Base-by-base conservation (phyloP, 2,888 invertebrate genomes). In the Diadromus collaris region DNA sequence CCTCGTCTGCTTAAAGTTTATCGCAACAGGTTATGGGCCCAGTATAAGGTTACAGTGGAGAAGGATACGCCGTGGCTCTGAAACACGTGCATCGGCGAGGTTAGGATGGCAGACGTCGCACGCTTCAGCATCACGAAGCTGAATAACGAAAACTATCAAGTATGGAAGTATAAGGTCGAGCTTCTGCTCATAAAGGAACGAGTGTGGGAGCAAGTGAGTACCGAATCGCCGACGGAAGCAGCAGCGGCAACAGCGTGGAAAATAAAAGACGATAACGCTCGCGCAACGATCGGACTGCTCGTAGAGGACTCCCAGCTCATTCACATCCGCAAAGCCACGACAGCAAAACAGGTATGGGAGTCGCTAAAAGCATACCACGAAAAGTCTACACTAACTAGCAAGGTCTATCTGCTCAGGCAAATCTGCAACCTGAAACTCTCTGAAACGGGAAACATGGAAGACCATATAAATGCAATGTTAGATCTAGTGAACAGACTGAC, bases 231-330 rank as follows among this genome's bases (percentile, higher is more conserved):
- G n/a, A 58, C 70, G 29, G 61, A 58, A 24, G 73, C 38, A 6
- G 83, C 81, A 83, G 48, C 58, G 10, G 56, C 19, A 79, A 4
- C 64, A 19, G 61, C 16, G n/a, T 83, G 83, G 85, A 63, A 67
- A 10, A 80, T 77, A 48, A 71, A 60, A 27, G 81, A 84, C 58
- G 85, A n/a, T n/a, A n/a, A n/a, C n/a, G n/a, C n/a, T n/a, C n/a
- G n/a, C n/a, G n/a, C n/a, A n/a, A n/a, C n/a, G 84, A 82, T 79
- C 21, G 74, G 76, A 2, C 48, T 83, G 3, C 70, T 68, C 29
- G 73, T 81, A 5, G 81, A 81, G 46, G 79, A 82, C 44, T 72
- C 64, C 29, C 75, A 75, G 34, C 75, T 82, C 0, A 44, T 77
- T 0, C 81, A 79, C 63, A 41, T 81, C 10, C 58, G 67, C 27